Base-by-base conservation (phyloP, 2,113 vertebrate species). In the Ctenomys sociabilis region DNA sequence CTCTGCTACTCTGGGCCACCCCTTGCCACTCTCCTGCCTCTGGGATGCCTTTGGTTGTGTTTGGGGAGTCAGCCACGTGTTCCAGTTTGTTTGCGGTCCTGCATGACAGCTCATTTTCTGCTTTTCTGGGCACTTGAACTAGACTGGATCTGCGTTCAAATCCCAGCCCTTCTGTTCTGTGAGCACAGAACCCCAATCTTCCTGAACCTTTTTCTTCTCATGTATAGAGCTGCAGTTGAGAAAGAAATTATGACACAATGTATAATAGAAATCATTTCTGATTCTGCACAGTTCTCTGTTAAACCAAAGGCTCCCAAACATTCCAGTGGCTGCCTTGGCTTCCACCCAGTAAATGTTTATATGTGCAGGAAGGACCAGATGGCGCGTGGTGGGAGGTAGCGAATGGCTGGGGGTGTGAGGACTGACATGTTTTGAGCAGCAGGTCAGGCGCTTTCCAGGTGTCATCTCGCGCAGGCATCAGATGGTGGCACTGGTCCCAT, bases 241-340 rank as follows among this genome's bases (percentile, higher is more conserved):
- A 90, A 86, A 72, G 52, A 70, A 35, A 17, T 7, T 66, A 21
- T 80, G 54, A 68, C 52, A 9, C 40, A 24, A 21, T 32, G 35
- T 80, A 14, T 73, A 32, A 45, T 40, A 32, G 64, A 85, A 83
- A 59, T 21, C 19, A 37, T 57, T 57, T 82, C 22, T 85, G 91
- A 91, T 66, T 77, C 85, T 40, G 32, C n/a, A 28, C 17, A 61
- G 10, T 78, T 95, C 83, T 73, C 82, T 85, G 21, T 77, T 45
- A 85, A 90, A 78, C 12, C n/a, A 37, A 77, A 86, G 75, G 7
- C 28, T 84, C 54, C 21, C 52, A 43, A 57, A 70, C 43, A 52
- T 26, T 54, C 28, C 52, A 59, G 77, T 28, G 24, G 21, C 73
- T 66, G 78, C 63, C 70, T 77, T 59, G 94, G 66, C 93, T 95